phyloP scores from a whole-genome alignment of 2,113 vertebrate genomes.

The Romanogobio albipinnatus region DNA sequence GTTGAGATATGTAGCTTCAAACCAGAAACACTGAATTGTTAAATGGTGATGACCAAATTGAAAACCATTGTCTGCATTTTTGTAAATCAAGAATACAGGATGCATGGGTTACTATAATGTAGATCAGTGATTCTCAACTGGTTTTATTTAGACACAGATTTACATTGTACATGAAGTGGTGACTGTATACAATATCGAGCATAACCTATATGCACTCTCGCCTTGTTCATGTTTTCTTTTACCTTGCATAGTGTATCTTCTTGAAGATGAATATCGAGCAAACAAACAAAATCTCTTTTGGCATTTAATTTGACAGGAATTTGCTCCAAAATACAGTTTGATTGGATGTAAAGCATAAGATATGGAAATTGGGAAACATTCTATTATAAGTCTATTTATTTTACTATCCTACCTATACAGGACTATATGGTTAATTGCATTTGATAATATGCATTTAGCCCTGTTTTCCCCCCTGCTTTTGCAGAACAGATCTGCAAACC shows the following conservation, averaged over 20 bases:
- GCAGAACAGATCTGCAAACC: not conserved
- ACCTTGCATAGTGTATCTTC: not conserved
- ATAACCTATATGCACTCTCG: not conserved
- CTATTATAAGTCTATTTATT: not conserved
- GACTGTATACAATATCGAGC: not conserved
- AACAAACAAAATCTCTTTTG: not conserved
- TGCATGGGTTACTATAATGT: not conserved
- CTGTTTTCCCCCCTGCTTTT: not conserved
- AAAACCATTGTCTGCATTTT: conserved; percentile 15
- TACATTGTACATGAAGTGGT: not conserved
- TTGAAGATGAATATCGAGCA: not conserved
- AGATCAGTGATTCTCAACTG: conserved; percentile 5
- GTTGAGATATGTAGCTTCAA: conserved; percentile 12
- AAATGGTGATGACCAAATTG: conserved; percentile 41
- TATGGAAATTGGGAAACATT: not conserved
- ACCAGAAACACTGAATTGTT: conserved; percentile 28
- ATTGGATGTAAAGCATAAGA: not conserved
- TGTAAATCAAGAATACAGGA: not conserved
- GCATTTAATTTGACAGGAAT: not conserved
- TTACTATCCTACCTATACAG: not conserved
- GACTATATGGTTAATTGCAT: not conserved
- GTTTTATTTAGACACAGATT: not conserved
- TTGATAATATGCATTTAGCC: not conserved
- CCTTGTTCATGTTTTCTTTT: not conserved
- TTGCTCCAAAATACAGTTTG: not conserved